Base-by-base conservation (phyloP, 1,140 invertebrate species). In the Berghia stephanieae region DNA sequence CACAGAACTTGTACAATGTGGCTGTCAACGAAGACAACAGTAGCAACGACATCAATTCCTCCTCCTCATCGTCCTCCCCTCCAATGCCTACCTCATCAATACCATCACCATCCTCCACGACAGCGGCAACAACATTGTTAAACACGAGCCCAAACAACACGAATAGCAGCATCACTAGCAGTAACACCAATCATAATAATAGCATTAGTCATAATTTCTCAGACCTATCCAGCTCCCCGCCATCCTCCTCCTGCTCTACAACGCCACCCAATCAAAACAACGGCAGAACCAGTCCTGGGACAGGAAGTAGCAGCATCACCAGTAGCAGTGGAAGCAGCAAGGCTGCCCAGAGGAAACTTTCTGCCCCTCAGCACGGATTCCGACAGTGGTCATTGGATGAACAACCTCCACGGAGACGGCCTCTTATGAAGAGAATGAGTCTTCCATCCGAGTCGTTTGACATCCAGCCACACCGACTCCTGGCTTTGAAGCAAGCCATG, bases 1-100 rank as follows among this genome's bases (percentile, higher is more conserved):
- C 36, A 66, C 43, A 93, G 84, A 93, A 94, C 88, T 91, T 93
- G 76, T 92, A 93, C 83, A 93, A 94, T 81, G 92, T 91, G 81
- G 92, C 93, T 57, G 27, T 38, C 13, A n/a, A 34, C n/a, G 43
- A 10, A 16, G 44, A 42, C 72, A 46, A 36, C 81, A 80, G 77
- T 78, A 75, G 81, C 42, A 79, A 79, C 49, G 86, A 6, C 49
- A 27, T 1, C 63, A 34, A 2, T n/a, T n/a, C n/a, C 66, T 38
- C n/a, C 67, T 70, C n/a, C 49, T n/a, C 60, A 67, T 16, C 57
- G n/a, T 16, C 57, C n/a, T 10, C 24, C 31, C 8, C 72, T 13
- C 63, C 69, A 1, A 49, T 55, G 3, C 43, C 68, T n/a, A 72
- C 76, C 2, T 31, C 38, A 73, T 18, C 69, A 71, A 71, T 43